Base-by-base conservation (phyloP, 2,888 invertebrate species). In the Salpingus planirostris region DNA sequence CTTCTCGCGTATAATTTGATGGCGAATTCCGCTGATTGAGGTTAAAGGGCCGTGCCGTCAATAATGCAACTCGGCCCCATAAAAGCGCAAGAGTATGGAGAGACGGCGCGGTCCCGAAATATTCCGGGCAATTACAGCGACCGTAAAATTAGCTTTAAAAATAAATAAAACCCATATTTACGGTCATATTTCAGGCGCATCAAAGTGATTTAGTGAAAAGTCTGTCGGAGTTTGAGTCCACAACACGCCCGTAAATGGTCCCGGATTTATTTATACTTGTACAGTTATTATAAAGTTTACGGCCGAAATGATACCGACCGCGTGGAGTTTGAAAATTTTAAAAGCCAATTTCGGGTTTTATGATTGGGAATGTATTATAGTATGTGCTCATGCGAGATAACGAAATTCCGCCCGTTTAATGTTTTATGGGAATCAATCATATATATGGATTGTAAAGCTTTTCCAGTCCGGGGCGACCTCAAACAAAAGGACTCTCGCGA, bases 341-440 rank as follows among this genome's bases (percentile, higher is more conserved):
- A 49, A 48, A 49, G 49, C 44, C 47, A 46, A 47, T 50, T 49
- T 42, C 36, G 31, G 37, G 33, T 46, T 52, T 50, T 52, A 52
- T 40, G 46, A 42, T 43, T 38, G 40, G 12, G 38, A 33, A 42
- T 31, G 26, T 42, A 42, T 18, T n/a, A n/a, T n/a, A n/a, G 18
- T 8, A 8, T 36, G 33, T 28, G 26, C 36, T 37, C 34, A 29
- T 37, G 36, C 27, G 21, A 49, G 47, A 52, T 50, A 49, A 52
- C 47, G 41, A 42, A 46, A 47, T 49, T 47, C 46, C 36, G 8
- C 18, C 40, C 42, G 44, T 40, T 46, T 39, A 37, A 40, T 39
- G 36, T 42, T 49, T 45, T 46, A 44, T 38, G 44, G 33, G 41
- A 41, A 47, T 44, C 49, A 49, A 49, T 49, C 46, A 49, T 46